Base-by-base conservation (phyloP, 2,113 vertebrate species). In the Cavia porcellus region DNA sequence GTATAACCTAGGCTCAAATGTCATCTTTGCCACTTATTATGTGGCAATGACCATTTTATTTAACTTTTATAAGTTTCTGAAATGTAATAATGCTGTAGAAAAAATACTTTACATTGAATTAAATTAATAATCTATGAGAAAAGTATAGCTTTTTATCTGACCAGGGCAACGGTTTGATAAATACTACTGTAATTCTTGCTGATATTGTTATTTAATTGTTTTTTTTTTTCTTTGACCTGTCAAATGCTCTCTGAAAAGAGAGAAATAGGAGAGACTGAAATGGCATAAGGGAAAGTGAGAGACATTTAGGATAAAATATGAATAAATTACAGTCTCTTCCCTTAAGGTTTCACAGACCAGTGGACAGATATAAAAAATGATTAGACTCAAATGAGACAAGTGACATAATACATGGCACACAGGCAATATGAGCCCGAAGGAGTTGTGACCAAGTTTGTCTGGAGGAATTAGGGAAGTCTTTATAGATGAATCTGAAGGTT, bases 281-380 rank as follows among this genome's bases (percentile, higher is more conserved):
- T 6, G 61, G 32, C 42, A 19, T 17, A 47, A 90, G 38, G 82
- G 52, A 35, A 72, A 88, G 19, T 45, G 59, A 93, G 70, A 93
- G 79, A 68, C 45, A 77, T 3, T 52, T 50, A 79, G 2, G 52
- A 74, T 74, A 88, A 88, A 52, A 86, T 24, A 72, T 70, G 45
- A 90, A 90, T 95, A 61, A 17, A 88, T 72, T 82, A 59, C 1
- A 11, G n/a, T 77, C 79, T 91, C 22, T 94, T 91, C 66, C 96
- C 96, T 92, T 55, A 79, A 75, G 96, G 83, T 62, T n/a, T 95
- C 86, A 92, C 89, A 94, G 74, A 72, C 57, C 68, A 84, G 80
- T 92, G 61, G 62, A 47, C 83, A 93, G 79, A 94, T 84, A 57
- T 3, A 89, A 24, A 89, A 94, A 79, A 81, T n/a, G 28, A 95